Percentiles rank a stretch among this genome's conserved stretches.
Evolutionary conservation across 2,797 vertebrate species (phyloP).

Genomic region (Lerista edwardsae): DNA sequence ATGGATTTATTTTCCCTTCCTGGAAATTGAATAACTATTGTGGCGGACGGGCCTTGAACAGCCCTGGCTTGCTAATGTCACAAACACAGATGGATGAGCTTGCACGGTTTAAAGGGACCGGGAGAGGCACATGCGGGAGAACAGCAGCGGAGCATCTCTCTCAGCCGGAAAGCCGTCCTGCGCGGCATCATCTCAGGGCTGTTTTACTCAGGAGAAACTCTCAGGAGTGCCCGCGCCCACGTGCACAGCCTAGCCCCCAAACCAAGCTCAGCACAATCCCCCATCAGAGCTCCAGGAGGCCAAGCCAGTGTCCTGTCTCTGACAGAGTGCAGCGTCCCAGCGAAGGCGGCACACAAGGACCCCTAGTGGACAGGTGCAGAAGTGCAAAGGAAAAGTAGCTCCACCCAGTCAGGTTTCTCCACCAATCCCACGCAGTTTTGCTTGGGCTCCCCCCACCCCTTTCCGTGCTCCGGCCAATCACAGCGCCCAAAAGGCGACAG

Average conservation of each 20-base stretch:
- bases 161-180: neutral
- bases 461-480: neutral
- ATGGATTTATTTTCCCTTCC: conserved; percentile 71
- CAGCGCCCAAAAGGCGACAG: neutral
- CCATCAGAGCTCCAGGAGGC: neutral
- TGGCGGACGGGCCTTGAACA: conserved; percentile 62
- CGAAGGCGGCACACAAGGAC: neutral
- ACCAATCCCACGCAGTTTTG: no score
- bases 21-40: conserved; percentile 72
- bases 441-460: neutral
- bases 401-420: neutral
- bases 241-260: neutral
- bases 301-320: neutral
- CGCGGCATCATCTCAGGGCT: neutral
- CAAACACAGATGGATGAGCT: conserved; percentile 15
- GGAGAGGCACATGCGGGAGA: no score
- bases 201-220: neutral
- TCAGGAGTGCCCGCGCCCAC: neutral
- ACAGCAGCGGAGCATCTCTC: no score
- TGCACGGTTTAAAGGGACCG: neutral
- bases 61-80: neutral
- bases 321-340: no score
- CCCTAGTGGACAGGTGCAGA: neutral
- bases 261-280: neutral
- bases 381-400: neutral